Evolutionary conservation across 2,113 vertebrate genomes (phyloP).

Genomic region (Pampusana beccarii): DNA sequence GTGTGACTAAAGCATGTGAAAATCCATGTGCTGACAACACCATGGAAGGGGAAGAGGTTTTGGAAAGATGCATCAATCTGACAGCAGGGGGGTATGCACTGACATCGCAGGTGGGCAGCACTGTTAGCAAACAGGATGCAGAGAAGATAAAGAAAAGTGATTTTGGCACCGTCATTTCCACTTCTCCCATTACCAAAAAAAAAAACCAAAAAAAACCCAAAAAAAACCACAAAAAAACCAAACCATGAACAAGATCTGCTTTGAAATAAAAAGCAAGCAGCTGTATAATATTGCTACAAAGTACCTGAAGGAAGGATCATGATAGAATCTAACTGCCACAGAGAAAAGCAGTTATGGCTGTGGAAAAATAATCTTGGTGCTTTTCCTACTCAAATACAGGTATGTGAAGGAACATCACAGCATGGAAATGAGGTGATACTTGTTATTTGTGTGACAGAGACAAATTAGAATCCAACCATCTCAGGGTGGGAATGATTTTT

Average conservation of each 20-base stretch:
- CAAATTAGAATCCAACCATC: conserved; percentile 60
- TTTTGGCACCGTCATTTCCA: not conserved
- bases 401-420: not conserved
- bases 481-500: conserved; percentile 39
- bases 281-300: not conserved
- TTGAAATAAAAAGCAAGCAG: conserved; percentile 1
- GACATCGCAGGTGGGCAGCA: not conserved
- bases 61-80: not conserved
- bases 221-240: not conserved
- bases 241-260: not conserved
- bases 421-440: conserved; percentile 50
- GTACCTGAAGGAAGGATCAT: not conserved
- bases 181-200: not conserved
- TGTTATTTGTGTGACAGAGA: conserved; percentile 52
- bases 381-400: conserved; percentile 9
- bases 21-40: not conserved
- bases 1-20: not conserved
- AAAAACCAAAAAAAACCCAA: no score
- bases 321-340: not conserved
- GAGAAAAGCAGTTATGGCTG: not conserved
- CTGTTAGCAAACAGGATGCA: not conserved
- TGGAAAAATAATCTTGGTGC: conserved; percentile 4
- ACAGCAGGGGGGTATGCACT: not conserved
- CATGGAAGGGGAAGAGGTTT: not conserved
- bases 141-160: not conserved